Evolutionary conservation across 2,113 vertebrate species (phyloP).

Genomic region (Prionailurus viverrinus): DNA sequence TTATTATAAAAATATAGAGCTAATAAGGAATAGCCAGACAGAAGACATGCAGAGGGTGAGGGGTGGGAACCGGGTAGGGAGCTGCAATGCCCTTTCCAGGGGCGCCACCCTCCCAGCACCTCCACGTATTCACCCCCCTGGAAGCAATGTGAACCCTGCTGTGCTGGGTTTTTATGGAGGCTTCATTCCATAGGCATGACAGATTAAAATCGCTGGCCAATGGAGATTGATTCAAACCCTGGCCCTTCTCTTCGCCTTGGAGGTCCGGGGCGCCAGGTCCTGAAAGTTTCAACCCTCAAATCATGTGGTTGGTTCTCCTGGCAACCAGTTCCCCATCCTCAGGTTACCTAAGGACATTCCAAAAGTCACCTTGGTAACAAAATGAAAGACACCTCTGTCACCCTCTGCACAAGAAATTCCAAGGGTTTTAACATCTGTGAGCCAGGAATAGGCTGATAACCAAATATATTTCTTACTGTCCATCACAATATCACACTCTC

Average conservation of each 20-base stretch:
- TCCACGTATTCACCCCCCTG: neutral
- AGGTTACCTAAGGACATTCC: neutral
- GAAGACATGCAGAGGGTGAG: neutral
- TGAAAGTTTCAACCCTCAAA: neutral
- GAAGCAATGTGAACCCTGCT: neutral
- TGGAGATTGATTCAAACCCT: neutral
- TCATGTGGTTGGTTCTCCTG: neutral
- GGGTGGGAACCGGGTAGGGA: rapidly evolving
- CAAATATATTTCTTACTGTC: neutral
- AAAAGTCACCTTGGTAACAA: neutral
- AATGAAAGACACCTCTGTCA: neutral
- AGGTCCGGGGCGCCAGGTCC: neutral
- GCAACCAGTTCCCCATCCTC: neutral
- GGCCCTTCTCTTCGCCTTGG: too few relatives aligned
- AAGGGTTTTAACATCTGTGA: neutral
- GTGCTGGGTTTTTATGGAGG: neutral
- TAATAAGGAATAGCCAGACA: neutral
- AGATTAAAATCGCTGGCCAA: neutral
- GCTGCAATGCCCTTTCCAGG: neutral
- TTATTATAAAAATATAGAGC: neutral
- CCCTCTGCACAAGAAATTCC: neutral
- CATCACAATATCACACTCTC: neutral
- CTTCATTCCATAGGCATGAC: neutral
- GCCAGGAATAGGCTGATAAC: neutral
- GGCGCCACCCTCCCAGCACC: neutral